phyloP scores from a whole-genome alignment of 2,113 vertebrate species.

The Notarius quadriscutis region DNA sequence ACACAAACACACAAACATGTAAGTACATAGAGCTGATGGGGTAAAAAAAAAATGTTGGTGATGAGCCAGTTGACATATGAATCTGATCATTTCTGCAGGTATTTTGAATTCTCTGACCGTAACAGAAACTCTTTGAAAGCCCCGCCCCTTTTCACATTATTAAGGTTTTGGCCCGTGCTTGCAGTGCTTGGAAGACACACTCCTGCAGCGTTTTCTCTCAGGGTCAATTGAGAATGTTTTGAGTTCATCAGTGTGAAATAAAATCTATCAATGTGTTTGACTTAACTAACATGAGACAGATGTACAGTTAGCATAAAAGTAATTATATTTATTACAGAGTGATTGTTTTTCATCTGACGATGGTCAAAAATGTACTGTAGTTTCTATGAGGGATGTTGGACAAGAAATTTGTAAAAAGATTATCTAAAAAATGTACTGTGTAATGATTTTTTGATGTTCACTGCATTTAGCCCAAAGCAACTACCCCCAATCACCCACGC shows the following conservation, averaged over 20 bases:
- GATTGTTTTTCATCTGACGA: neutral
- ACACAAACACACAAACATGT: too few species aligned
- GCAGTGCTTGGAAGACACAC: neutral
- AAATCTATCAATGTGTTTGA: neutral
- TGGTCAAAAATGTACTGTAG: neutral
- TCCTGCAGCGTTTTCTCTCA: neutral
- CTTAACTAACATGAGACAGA: neutral
- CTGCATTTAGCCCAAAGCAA: neutral
- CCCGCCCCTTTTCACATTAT: neutral
- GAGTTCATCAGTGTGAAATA: neutral
- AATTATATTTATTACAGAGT: neutral
- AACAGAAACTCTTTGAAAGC: neutral
- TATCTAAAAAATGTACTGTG: neutral
- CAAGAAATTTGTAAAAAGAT: neutral
- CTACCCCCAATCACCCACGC: neutral
- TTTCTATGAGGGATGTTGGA: neutral
- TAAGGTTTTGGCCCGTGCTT: neutral
- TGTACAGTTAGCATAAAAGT: neutral
- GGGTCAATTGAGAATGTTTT: neutral
- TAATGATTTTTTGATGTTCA: neutral
- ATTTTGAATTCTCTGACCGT: neutral
- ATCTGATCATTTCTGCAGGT: neutral
- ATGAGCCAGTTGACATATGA: neutral
- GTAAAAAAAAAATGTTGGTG: too few species aligned
- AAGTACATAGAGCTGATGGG: too few species aligned